phyloP scores from a whole-genome alignment of 2,888 invertebrate genomes.

The Thumatha senex region DNA sequence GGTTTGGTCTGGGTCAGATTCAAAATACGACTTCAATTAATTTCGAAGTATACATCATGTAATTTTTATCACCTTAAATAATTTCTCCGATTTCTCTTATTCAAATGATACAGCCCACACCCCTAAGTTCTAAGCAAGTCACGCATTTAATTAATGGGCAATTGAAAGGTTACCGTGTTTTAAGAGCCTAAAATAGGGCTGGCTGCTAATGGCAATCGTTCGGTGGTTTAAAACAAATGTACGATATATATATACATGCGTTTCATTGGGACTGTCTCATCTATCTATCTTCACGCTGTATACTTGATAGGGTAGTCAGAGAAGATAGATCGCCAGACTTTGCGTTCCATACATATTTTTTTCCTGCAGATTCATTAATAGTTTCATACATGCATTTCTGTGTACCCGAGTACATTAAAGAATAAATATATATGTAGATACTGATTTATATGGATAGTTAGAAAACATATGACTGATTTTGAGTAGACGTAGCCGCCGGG shows the following conservation, averaged over 20 bases:
- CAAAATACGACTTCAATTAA: not conserved
- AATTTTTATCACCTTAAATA: conserved; percentile 1
- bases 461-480: too few species aligned
- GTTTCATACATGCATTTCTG: too few species aligned
- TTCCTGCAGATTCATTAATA: too few species aligned
- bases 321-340: too few species aligned
- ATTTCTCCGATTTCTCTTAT: conserved; percentile 4
- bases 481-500: too few species aligned
- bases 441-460: too few species aligned
- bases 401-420: too few species aligned
- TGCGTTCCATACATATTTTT: too few species aligned
- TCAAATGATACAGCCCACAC: conserved; percentile 17
- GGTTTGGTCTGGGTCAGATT: too few species aligned
- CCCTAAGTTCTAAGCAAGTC: conserved; percentile 34
- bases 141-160: conserved; percentile 39
- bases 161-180: conserved; percentile 35
- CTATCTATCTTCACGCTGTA: too few species aligned
- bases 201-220: conserved; percentile 13
- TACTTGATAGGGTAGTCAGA: too few species aligned
- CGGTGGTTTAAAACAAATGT: conserved; percentile 14
- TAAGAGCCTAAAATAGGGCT: conserved; percentile 24
- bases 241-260: not conserved
- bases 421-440: too few species aligned
- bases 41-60: not conserved
- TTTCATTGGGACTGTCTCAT: conserved; percentile 3